These are phyloP conservation scores for Coregonus clupeaformis DNA, from an alignment of 2,113 vertebrate species.

Conservation along the genomic window DNA sequence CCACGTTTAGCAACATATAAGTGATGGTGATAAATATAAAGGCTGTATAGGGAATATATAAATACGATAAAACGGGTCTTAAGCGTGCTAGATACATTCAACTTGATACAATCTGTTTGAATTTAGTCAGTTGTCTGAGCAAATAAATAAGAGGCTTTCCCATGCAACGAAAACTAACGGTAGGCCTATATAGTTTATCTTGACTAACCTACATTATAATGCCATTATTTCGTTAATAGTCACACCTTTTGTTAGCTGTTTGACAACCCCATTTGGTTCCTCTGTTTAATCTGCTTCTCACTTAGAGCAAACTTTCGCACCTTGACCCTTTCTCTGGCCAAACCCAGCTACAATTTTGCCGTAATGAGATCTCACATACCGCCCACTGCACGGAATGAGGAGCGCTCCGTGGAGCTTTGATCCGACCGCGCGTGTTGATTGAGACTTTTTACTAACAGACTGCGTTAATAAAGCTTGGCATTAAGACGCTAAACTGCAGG, in stretches of 20 bases:
- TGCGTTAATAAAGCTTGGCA: slow-evolving; percentile 42
- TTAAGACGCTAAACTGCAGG: slow-evolving; percentile 34
- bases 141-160: too few species aligned
- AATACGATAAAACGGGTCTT: too few species aligned
- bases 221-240: background rate
- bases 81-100: too few species aligned
- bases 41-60: too few species aligned
- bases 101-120: too few species aligned
- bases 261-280: slow-evolving; percentile 56
- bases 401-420: slow-evolving; percentile 54
- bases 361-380: slow-evolving; percentile 60
- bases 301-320: slow-evolving; percentile 57
- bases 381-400: slow-evolving; percentile 31
- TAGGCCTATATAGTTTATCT: too few species aligned
- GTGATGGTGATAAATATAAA: too few species aligned
- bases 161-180: too few species aligned
- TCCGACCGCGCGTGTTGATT: slow-evolving; percentile 37
- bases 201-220: too few species aligned
- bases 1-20: too few species aligned
- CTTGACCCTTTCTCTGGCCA: slow-evolving; percentile 29
- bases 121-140: too few species aligned
- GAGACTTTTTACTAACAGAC: slow-evolving; percentile 36
- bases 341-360: slow-evolving; percentile 56
- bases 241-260: slow-evolving; percentile 44
- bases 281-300: slow-evolving; percentile 34